Base-by-base conservation (phyloP, 2,888 invertebrate genomes). In the Pediacus dermestoides region DNA sequence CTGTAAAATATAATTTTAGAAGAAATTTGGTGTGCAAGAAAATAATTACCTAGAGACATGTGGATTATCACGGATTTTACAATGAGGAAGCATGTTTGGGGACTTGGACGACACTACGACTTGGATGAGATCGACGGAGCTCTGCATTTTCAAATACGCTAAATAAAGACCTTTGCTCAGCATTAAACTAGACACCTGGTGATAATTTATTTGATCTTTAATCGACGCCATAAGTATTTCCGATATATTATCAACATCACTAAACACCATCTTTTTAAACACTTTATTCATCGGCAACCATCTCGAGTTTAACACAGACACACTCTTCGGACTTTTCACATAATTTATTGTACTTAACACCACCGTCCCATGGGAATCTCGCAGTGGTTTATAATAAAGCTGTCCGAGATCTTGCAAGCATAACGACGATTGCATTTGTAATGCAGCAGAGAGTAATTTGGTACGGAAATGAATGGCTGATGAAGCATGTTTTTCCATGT, bases 71-170 rank as follows among this genome's bases (percentile, higher is more conserved):
- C 97, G 74, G 21, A 97, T 82, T 67, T 91, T 88, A 47, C 87
- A 88, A 66, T 94, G 90, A 1, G 97, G 97, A 50, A 97, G 78
- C 52, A 95, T 89, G 67, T 95, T 97, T 2, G 97, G 97, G 1
- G 89, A 83, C 60, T 89, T 87, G 35, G 88, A 81, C 0, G 94
- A 91, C 13, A 95, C 95, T 28, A 97, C 85, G 6, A 97, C 85
- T 58, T 92, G 85, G 28, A 96, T 88, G 42, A 90, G 82, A 67
- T 96, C 96, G 37, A 97, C 91, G 1, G 95, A 94, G 52, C 92
- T 92, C 65, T 93, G 91, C 75, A 97, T 85, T 70, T 97, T 96
- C 47, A 99, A 74, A 70, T 96, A 99, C 22, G 95, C 92, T 51
- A 99, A 73, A 72, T 99, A 97, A 12, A 99, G 75, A 0, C 99